phyloP scores from a whole-genome alignment of 2,113 vertebrate species.

The Sitta europaea region DNA sequence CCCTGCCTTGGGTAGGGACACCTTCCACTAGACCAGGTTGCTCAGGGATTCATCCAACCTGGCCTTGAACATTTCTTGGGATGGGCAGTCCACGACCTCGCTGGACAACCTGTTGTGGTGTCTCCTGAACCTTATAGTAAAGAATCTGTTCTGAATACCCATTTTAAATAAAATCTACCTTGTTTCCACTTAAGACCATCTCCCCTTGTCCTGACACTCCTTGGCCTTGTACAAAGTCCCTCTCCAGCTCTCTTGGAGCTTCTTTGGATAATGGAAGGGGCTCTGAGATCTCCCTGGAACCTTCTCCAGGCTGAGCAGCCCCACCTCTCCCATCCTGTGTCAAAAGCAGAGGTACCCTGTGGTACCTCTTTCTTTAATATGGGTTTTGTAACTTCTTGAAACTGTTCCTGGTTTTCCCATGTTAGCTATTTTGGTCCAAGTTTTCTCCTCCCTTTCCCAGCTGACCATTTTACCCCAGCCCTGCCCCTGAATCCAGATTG shows the following conservation, averaged over 20 bases:
- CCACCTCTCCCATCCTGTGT: not conserved
- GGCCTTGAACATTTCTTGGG: not conserved
- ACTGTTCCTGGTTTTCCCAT: too few species aligned
- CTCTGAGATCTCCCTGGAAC: not conserved
- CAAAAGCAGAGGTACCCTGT: not conserved
- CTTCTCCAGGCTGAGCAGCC: not conserved
- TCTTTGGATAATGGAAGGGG: not conserved
- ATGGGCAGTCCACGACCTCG: not conserved
- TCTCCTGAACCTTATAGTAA: not conserved
- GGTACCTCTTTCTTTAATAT: too few species aligned
- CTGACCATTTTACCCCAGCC: too few species aligned
- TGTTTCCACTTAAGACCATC: not conserved
- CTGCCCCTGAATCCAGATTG: too few species aligned
- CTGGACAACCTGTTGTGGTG: too few species aligned
- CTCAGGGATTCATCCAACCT: not conserved
- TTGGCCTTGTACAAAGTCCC: too few species aligned
- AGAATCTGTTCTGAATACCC: not conserved
- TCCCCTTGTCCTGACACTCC: not conserved
- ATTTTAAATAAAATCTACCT: not conserved
- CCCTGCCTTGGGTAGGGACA: not conserved
- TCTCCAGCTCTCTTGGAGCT: not conserved
- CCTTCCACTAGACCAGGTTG: not conserved
- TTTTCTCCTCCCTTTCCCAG: too few species aligned
- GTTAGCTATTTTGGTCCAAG: too few species aligned
- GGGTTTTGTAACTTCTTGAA: too few species aligned